Evolutionary conservation across 35 echinoderm and acorn worm species (phyloP), one percentile per base, ranked within the genome.

Genomic region (Ptychodera flava): DNA sequence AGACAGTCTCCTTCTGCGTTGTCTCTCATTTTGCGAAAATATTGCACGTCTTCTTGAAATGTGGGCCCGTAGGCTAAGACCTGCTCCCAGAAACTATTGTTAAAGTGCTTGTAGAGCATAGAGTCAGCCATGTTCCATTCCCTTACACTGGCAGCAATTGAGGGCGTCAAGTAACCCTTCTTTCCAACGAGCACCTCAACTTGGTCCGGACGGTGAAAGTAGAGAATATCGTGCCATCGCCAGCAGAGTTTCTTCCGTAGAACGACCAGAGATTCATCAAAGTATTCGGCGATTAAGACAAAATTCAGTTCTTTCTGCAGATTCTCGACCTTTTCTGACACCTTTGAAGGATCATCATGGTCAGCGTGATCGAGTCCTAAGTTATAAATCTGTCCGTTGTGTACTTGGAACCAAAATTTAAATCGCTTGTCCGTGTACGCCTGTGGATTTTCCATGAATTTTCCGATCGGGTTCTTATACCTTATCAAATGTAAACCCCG

Each of bases 201-300:
- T 31, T 81, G 31, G 80, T 36, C 35, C 37, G 35, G 85, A 85
- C 85, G 88, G 35, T 1, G 77, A 29, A 76, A 92, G 35, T 88
- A 92, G n/a, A 92, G 29, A 28, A 92, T 92, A 81, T 92, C 91
- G 16, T 35, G 52, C n/a, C 82, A 83, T 33, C 28, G 78, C 86
- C 86, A 92, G 36, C 91, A 92, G 28, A 92, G 78, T 64, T 84
- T n/a, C 33, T 89, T 88, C 30, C 82, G 77, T 33, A 92, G 31
- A 28, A 92, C 0, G 10, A 92, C 64, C 33, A 92, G 83, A 0
- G 91, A 92, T 38, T 92, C 91, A 29, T 93, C 87, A 34, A 89
- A 30, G 35, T 93, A 93, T 52, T 93, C 91, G 28, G 87, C 76
- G 0, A 93, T 32, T 14, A 93, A 37, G 33, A 93, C 84, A 1